Percentiles rank a stretch among this genome's conserved stretches.
These are phyloP conservation scores for Coregonus sp. DNA, from an alignment of 2,797 vertebrate species.

Conservation along the genomic window DNA sequence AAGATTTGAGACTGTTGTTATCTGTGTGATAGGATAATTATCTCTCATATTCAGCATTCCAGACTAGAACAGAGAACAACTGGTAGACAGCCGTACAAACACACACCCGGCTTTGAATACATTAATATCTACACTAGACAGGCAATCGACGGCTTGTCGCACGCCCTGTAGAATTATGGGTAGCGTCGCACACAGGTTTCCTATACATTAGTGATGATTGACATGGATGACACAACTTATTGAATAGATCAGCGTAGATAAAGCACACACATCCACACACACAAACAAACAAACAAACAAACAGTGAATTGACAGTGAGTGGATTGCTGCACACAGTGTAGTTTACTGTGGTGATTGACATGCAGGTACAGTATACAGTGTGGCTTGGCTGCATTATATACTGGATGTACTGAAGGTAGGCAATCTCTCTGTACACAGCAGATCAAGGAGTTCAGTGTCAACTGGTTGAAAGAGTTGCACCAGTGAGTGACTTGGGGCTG, in stretches of 20 bases:
- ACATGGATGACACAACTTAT: slow-evolving; percentile 38
- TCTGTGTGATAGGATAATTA: slow-evolving; percentile 41
- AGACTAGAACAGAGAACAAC: slow-evolving; percentile 38
- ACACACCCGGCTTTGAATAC: slow-evolving; percentile 41
- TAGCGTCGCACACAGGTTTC: slow-evolving; percentile 33
- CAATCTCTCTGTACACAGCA: slow-evolving; percentile 31
- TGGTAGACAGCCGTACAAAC: slow-evolving; percentile 47
- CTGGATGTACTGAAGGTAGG: slow-evolving; percentile 9
- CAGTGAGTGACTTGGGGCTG: slow-evolving; percentile 40
- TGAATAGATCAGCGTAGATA: neutral
- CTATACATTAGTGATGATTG: slow-evolving; percentile 46
- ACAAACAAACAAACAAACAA: neutral
- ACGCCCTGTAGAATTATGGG: slow-evolving; percentile 40
- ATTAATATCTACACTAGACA: slow-evolving; percentile 44
- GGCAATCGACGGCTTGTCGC: slow-evolving; percentile 52
- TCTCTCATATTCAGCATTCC: slow-evolving; percentile 51
- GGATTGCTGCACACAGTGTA: neutral
- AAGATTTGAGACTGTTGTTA: slow-evolving; percentile 26
- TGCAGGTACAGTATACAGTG: neutral
- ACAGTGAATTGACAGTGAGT: slow-evolving; percentile 6
- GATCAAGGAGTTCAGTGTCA: slow-evolving; percentile 30
- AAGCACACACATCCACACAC: slow-evolving; percentile 5
- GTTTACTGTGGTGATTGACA: slow-evolving; percentile 3
- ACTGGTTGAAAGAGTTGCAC: slow-evolving; percentile 46
- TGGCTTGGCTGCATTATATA: neutral